Evolutionary conservation across 2,113 vertebrate genomes (phyloP).

Genomic region (Oryzias celebensis): DNA sequence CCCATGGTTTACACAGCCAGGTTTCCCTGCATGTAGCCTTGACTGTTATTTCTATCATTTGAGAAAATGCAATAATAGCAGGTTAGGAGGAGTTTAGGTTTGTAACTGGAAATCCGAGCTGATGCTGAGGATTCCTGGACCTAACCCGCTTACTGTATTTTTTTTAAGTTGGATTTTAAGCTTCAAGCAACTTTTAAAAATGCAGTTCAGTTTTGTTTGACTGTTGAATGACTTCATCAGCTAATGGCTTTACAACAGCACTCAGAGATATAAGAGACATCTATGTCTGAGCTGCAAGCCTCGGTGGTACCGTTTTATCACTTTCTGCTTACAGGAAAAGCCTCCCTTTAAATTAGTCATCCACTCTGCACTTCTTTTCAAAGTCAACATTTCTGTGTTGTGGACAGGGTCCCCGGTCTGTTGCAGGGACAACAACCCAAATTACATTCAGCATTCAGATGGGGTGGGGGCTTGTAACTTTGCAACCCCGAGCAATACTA

Average conservation of each 20-base stretch:
- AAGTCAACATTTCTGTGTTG: slow-evolving; percentile 32
- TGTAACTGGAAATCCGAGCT: slow-evolving; percentile 51
- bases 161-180: not conserved
- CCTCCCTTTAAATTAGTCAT: slow-evolving; percentile 50
- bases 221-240: slow-evolving; percentile 58
- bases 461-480: slow-evolving; percentile 32
- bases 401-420: slow-evolving; percentile 25
- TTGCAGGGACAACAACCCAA: slow-evolving; percentile 40
- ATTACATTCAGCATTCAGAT: slow-evolving; percentile 53
- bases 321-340: slow-evolving; percentile 35
- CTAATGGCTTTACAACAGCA: slow-evolving; percentile 70
- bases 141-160: not conserved
- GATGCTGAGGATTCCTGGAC: slow-evolving; percentile 29
- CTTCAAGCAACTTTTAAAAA: not conserved
- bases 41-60: slow-evolving; percentile 10
- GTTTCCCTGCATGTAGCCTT: slow-evolving; percentile 51
- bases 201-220: slow-evolving; percentile 2
- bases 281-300: slow-evolving; percentile 59
- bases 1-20: slow-evolving; percentile 14
- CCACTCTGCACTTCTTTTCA: slow-evolving; percentile 43
- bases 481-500: slow-evolving; percentile 21
- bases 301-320: slow-evolving; percentile 49
- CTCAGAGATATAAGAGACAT: slow-evolving; percentile 57
- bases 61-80: slow-evolving; percentile 41
- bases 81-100: slow-evolving; percentile 22